phyloP scores from a whole-genome alignment of 2,888 invertebrate genomes.

The Aphidoletes aphidimyza region DNA sequence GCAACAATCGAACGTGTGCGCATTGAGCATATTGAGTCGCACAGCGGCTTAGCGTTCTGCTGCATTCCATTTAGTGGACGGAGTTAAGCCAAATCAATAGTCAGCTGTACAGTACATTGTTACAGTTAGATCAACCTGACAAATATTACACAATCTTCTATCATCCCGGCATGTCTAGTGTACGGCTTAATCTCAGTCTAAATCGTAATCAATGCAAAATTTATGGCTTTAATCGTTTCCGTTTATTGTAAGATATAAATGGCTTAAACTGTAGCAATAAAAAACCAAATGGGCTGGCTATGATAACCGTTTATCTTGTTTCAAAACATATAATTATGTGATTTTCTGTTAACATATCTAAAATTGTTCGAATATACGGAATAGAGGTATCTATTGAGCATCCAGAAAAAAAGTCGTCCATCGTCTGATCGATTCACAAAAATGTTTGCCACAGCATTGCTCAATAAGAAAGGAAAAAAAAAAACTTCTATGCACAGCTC shows the following conservation, averaged over 20 bases:
- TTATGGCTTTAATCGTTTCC: conserved; percentile 49
- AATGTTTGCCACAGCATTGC: not conserved
- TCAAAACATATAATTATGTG: conserved; percentile 38
- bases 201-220: conserved; percentile 41
- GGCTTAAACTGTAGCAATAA: not conserved
- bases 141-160: conserved; percentile 34
- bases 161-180: conserved; percentile 25
- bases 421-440: not conserved
- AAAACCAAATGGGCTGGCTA: not conserved
- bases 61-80: not conserved
- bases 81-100: not conserved
- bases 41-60: no score
- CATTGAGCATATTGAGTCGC: no score
- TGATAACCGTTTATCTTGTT: conserved; percentile 51
- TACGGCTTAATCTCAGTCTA: not conserved
- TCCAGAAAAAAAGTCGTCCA: not conserved
- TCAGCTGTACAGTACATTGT: not conserved
- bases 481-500: no score
- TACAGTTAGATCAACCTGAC: not conserved
- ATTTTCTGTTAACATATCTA: conserved; percentile 19
- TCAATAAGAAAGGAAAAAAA: no score
- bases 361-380: not conserved
- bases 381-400: not conserved
- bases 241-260: conserved; percentile 9
- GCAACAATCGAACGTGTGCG: no score